Base-by-base conservation (phyloP, 1,140 invertebrate species). In the Drosophila azteca region DNA sequence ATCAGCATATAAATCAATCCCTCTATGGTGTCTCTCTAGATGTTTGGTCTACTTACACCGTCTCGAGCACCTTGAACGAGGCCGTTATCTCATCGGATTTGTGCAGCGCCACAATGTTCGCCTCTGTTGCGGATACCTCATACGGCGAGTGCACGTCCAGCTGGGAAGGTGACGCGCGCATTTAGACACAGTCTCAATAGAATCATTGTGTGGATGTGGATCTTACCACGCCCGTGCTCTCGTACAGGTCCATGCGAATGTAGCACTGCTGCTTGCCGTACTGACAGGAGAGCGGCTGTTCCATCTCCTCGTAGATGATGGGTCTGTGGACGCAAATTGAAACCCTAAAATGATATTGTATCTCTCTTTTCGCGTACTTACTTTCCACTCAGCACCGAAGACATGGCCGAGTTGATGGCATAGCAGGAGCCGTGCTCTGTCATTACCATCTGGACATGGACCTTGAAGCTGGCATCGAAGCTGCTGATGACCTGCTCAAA, bases 361-460 rank as follows among this genome's bases (percentile, higher is more conserved):
- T 8, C 13, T 3, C n/a, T n/a, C 31, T 15, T 26, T 24, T 50
- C 44, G 8, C 11, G 2, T 15, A 74, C 81, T 70, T 26, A 91
- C 90, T 77, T 72, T 20, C 79, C 87, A 46, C 78, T 70, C 4
- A 91, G n/a, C 8, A 91, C 70, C 5, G 69, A 57, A 1, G 88
- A 89, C 72, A 92, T 87, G 44, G 89, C 79, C 0, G 94, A 95
- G 79, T 95, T 95, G 54, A 95, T 93, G 31, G 93, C 91, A 80
- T 95, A 94, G 78, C 95, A 95, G 54, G 94, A 91, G 13, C 95
- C 95, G 57, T 94, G 92, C 79, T 95, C 95, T 0, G 94, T 94
- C 81, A 95, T 93, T 0, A 93, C 92, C 54, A 92, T 81, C 24
- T 93, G 85, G 0, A 94, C 74, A 3, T 90, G 74, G 1, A 93